Conservation (phyloP, 2,797 vertebrate genomes). For the Poecilia gillii region DNA sequence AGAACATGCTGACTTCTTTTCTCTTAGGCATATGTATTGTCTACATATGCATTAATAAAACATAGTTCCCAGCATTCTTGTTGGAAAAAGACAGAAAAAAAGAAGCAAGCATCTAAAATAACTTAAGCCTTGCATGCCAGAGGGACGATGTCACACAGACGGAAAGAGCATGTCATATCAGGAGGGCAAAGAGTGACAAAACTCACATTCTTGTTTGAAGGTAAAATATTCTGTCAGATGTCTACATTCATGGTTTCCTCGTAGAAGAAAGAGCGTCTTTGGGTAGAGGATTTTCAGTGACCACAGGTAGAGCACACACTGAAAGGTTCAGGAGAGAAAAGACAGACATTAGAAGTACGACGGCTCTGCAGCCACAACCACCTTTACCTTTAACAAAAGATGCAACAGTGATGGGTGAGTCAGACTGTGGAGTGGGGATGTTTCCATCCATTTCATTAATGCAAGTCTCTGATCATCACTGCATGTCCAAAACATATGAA, state of each 20-base stretch:
- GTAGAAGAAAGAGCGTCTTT: constrained; percentile 86
- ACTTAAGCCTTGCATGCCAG: constrained; percentile 1
- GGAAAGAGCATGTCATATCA: not conserved
- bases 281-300: constrained; percentile 88
- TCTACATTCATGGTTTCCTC: constrained; percentile 89
- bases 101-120: constrained; percentile 8
- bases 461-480: not conserved
- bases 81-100: not conserved
- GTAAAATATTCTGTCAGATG: constrained; percentile 90
- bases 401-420: not conserved
- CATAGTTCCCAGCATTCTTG: not conserved
- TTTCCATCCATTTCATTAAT: not conserved
- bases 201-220: constrained; percentile 91
- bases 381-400: not conserved
- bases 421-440: not conserved
- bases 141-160: not conserved
- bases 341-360: constrained; percentile 8
- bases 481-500: not conserved
- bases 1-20: not conserved
- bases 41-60: not conserved
- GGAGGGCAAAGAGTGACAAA: constrained; percentile 1
- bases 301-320: constrained; percentile 88
- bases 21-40: not conserved
- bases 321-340: constrained; percentile 35
- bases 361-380: not conserved